Base-by-base conservation (phyloP, 2,888 invertebrate species). In the Sphinx pinastri region DNA sequence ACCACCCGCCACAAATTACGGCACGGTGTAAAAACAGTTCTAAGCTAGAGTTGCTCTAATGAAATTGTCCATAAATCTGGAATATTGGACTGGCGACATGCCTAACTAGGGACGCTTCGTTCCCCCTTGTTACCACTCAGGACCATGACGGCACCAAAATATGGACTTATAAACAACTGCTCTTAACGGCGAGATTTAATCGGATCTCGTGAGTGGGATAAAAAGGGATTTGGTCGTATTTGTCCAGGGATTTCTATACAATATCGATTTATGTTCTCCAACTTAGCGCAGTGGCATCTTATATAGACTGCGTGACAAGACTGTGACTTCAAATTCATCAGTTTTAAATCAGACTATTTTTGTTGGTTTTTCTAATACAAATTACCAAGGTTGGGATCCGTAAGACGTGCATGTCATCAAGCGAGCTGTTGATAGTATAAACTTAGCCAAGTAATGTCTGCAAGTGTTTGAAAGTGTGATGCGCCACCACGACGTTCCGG, bases 51-150 rank as follows among this genome's bases (percentile, higher is more conserved):
- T 80, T 72, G 63, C 78, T 81, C 80, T 85, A 85, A 85, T 84
- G 84, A 84, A 85, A 83, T 85, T 80, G 84, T 83, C 80, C 82
- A 85, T 84, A 85, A 85, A 85, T 85, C 84, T 81, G 77, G 75
- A 83, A 84, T 82, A 85, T 85, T 81, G 81, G 81, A 79, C 77
- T 78, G 81, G 76, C 78, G 81, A 81, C 79, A 81, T 81, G 81
- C 81, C 81, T 81, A 81, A 70, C 70, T 67, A 59, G 70, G 67
- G 38, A 67, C 55, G 47, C 59, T 70, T 31, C 52, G 54, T 58
- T 51, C 67, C 52, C 63, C 51, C 67, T 70, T 67, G 70, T 70
- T 70, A 70, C 49, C 51, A 54, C 52, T 54, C 54, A 12, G 19
- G 54, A n/a, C 63, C 47, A 47, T 16, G 31, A 58, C 31, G 49